Conservation (phyloP, 2,888 invertebrate species). For the Eudiplozoon nipponicum region DNA sequence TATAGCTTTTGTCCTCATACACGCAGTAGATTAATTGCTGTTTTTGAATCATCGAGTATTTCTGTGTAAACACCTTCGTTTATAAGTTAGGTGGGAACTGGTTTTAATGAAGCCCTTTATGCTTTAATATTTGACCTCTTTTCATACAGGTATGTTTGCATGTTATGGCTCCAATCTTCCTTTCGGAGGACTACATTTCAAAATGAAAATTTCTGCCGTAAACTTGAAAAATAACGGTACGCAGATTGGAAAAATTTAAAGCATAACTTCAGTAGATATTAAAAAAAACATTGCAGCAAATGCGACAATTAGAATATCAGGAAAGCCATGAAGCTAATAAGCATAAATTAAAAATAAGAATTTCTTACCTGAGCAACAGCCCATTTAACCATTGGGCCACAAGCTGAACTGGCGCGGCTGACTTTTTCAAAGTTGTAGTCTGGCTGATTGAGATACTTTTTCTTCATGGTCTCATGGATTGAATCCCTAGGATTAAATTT, state of each 20-base stretch:
- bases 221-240: background rate
- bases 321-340: background rate
- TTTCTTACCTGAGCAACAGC: constrained; percentile 61
- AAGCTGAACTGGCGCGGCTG: constrained; percentile 86
- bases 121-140: too few relatives aligned
- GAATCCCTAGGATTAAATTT: constrained; percentile 41
- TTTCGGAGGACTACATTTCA: too few relatives aligned
- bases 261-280: background rate
- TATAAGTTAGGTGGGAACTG: too few relatives aligned
- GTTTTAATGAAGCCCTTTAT: too few relatives aligned
- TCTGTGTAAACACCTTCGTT: too few relatives aligned
- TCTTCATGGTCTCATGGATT: constrained; percentile 75
- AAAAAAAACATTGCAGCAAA: background rate
- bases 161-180: too few relatives aligned
- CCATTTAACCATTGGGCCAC: constrained; percentile 99
- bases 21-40: too few relatives aligned
- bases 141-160: too few relatives aligned
- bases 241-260: background rate
- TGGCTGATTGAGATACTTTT: constrained; percentile 66
- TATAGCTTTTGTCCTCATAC: too few relatives aligned
- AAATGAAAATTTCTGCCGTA: too few relatives aligned
- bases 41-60: too few relatives aligned
- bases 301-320: background rate
- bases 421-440: constrained; percentile 91
- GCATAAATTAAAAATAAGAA: constrained; percentile 6